Conservation (phyloP, 2,797 vertebrate genomes). For the Nyctibius grandis region DNA sequence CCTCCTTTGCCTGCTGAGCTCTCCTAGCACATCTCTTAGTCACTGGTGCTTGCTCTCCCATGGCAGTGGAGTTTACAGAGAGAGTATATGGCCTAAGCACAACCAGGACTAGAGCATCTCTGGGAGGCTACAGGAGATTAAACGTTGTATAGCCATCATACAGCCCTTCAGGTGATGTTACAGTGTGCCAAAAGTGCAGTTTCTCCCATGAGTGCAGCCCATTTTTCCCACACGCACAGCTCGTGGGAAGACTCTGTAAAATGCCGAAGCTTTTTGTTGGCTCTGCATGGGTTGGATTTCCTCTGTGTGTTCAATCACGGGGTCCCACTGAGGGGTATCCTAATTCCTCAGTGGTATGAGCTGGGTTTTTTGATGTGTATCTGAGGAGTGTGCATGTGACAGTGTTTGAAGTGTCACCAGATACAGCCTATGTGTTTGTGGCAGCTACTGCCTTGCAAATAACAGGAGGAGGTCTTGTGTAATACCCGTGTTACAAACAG, state of each 20-base stretch:
- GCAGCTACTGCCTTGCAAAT: not conserved
- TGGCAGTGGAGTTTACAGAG: not conserved
- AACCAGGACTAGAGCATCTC: not conserved
- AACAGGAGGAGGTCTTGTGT: not conserved
- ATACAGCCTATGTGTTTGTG: not conserved
- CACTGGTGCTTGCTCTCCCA: not conserved
- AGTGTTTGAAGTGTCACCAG: not conserved
- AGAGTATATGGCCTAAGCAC: not conserved
- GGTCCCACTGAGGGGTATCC: not conserved
- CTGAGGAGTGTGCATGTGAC: not conserved
- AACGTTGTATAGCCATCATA: not conserved
- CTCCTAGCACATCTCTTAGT: not conserved
- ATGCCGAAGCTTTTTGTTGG: not conserved
- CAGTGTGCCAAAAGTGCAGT: not conserved
- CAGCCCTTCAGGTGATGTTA: rapidly evolving
- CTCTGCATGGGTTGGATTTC: not conserved
- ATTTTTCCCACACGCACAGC: not conserved
- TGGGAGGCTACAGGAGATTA: not conserved
- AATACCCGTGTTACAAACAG: not conserved
- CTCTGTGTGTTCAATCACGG: not conserved
- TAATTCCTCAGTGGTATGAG: not conserved
- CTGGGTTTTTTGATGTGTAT: not conserved
- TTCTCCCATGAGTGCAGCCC: not conserved
- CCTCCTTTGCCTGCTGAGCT: not conserved
- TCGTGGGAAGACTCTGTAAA: not conserved